Percentiles rank a stretch among this genome's conserved stretches.
Evolutionary conservation across 2,113 vertebrate species (phyloP).

Genomic region (Malurus cyaneus): DNA sequence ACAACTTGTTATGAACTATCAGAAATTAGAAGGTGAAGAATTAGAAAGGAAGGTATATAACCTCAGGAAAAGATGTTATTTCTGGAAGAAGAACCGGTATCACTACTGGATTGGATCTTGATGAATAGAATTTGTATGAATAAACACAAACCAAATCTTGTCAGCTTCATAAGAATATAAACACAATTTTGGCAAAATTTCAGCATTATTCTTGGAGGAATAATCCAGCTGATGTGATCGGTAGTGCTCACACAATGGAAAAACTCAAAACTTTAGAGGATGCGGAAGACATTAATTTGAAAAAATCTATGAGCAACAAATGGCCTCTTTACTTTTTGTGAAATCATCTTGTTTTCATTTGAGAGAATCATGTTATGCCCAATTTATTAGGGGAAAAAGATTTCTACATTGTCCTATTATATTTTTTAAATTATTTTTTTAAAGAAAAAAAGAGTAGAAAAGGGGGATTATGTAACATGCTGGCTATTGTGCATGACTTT

Average conservation of each 20-base stretch:
- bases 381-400: not conserved
- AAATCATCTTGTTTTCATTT: constrained; percentile 45
- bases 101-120: not conserved
- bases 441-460: not conserved
- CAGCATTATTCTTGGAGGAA: not conserved
- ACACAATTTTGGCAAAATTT: not conserved
- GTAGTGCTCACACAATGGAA: not conserved
- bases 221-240: not conserved
- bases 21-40: not conserved
- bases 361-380: not conserved
- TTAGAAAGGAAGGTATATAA: not conserved
- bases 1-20: not conserved
- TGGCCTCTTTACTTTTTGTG: not conserved
- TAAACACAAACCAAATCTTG: not conserved
- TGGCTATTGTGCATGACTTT: not conserved
- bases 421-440: not conserved
- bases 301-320: not conserved
- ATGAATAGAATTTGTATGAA: not conserved
- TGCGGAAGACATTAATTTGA: constrained; percentile 7
- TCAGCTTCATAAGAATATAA: not conserved
- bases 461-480: not conserved
- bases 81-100: not conserved
- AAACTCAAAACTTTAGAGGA: not conserved
- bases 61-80: not conserved
- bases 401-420: not conserved